phyloP scores from a whole-genome alignment of 2,797 vertebrate species.

The Acipenser ruthenus region DNA sequence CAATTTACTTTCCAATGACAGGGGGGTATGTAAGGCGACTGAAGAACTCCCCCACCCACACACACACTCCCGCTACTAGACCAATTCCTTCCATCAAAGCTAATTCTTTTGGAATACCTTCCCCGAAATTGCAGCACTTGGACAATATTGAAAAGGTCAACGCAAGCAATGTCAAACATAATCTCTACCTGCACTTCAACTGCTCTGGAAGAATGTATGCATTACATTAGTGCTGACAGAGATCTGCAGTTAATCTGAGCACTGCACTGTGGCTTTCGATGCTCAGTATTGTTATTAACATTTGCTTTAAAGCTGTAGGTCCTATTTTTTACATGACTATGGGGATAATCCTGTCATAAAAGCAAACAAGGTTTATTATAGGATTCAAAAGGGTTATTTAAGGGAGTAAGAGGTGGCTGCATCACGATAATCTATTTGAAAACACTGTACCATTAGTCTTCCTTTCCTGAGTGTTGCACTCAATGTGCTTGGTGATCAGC shows the following conservation, averaged over 20 bases:
- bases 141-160: conserved; percentile 56
- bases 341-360: conserved; percentile 18
- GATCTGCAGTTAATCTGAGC: conserved; percentile 23
- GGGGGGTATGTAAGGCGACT: too few species aligned
- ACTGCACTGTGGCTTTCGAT: conserved; percentile 16
- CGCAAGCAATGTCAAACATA: conserved; percentile 47
- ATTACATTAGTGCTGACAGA: conserved; percentile 30
- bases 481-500: conserved; percentile 15
- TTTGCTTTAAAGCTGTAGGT: conserved; percentile 12
- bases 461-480: conserved; percentile 15
- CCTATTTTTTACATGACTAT: conserved; percentile 17
- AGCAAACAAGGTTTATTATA: conserved; percentile 9
- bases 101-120: background rate
- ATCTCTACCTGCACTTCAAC: conserved; percentile 42
- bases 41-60: too few species aligned
- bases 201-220: conserved; percentile 35
- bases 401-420: background rate
- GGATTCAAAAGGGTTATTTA: background rate
- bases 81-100: background rate
- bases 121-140: conserved; percentile 19
- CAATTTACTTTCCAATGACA: too few species aligned
- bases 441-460: conserved; percentile 14
- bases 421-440: conserved; percentile 9
- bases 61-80: too few species aligned
- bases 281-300: conserved; percentile 12